phyloP scores from a whole-genome alignment of 2,113 vertebrate genomes.

The Uropsilus gracilis region DNA sequence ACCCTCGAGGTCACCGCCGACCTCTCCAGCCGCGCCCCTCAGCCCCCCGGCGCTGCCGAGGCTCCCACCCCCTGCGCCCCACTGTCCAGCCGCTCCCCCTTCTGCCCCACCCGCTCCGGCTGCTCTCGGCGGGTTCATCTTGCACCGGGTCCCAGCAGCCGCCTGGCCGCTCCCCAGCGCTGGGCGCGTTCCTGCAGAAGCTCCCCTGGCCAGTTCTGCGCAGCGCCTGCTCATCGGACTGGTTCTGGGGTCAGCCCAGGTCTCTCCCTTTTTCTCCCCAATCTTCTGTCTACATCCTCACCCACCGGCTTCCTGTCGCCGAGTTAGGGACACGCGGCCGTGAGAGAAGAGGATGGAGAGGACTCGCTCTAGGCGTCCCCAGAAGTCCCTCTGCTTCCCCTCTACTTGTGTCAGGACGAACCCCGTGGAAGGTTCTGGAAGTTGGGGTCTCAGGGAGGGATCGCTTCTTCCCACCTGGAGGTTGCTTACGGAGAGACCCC shows the following conservation, averaged over 20 bases:
- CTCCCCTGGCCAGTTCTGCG: slow-evolving; percentile 51
- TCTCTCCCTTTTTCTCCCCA: slow-evolving; percentile 1
- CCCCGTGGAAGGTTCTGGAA: background rate
- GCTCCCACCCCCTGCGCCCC: background rate
- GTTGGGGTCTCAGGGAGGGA: background rate
- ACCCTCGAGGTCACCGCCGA: background rate
- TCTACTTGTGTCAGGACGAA: background rate
- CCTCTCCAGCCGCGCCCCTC: background rate
- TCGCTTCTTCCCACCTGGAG: background rate
- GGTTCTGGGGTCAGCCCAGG: slow-evolving; percentile 18
- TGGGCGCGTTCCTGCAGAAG: slow-evolving; percentile 59
- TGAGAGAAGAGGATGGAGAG: background rate
- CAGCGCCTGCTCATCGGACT: slow-evolving; percentile 47
- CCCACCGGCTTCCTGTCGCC: background rate
- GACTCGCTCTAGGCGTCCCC: background rate
- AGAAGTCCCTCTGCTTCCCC: background rate
- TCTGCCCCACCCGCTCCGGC: background rate
- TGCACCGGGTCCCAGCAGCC: slow-evolving; percentile 25
- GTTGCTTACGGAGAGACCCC: background rate
- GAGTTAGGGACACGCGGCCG: background rate
- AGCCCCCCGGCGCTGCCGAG: background rate
- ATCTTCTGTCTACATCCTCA: background rate
- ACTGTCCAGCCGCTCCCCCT: background rate
- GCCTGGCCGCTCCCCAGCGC: slow-evolving; percentile 56
- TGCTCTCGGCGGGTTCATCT: slow-evolving; percentile 39